Conservation (phyloP, 1,140 invertebrate species). For the Coptotermes formosanus region DNA sequence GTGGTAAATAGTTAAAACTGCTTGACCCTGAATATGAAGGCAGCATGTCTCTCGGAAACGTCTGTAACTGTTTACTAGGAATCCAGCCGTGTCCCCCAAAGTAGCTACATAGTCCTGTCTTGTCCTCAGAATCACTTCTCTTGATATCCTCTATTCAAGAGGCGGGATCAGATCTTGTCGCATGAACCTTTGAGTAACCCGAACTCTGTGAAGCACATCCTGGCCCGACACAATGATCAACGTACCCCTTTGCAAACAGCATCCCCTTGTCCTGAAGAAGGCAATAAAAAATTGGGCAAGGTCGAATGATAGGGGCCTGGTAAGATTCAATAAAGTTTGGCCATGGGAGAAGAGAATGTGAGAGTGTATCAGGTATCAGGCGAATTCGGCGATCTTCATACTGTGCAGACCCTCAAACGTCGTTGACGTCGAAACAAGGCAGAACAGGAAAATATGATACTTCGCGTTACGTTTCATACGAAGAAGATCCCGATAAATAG, state of each 20-base stretch:
- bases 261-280: neutral
- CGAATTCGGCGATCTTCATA: neutral
- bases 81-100: too few relatives aligned
- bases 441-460: too few relatives aligned
- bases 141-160: neutral
- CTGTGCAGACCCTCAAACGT: too few relatives aligned
- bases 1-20: too few relatives aligned
- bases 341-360: neutral
- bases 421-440: too few relatives aligned
- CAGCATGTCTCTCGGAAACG: too few relatives aligned
- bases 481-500: too few relatives aligned
- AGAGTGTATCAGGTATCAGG: neutral
- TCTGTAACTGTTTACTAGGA: too few relatives aligned
- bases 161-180: neutral
- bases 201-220: neutral
- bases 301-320: neutral
- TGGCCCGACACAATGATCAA: neutral
- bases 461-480: too few relatives aligned
- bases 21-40: too few relatives aligned
- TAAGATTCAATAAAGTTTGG: neutral
- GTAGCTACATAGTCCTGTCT: too few relatives aligned
- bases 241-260: conserved; percentile 1
- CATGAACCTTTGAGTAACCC: neutral
- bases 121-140: neutral
- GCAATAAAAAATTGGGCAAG: neutral